Evolutionary conservation across 2,113 vertebrate species (phyloP), one percentile per base, ranked within the genome.

Genomic region (Dromaius novaehollandiae): DNA sequence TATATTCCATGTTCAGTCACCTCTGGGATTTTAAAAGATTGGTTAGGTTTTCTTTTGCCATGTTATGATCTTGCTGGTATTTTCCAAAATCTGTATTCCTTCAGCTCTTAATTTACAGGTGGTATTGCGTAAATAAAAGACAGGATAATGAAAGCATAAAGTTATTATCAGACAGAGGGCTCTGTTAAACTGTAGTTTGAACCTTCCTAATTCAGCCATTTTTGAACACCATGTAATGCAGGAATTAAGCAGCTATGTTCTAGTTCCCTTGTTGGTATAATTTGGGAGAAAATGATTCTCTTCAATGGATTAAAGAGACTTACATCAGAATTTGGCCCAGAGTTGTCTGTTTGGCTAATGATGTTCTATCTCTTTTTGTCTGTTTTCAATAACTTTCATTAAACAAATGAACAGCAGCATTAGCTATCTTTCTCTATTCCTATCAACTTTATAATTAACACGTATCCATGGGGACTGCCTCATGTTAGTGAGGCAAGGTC

Each of bases 401-500:
- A 88, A 93, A 74, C 53, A 91, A 69, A 32, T 91, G 84, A 68
- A n/a, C 64, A 69, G 69, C 36, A 81, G 24, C 14, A 73, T 65
- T 38, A 83, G 76, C 25, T 61, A 78, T 64, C 36, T 55, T 79
- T 95, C 90, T 42, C 80, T 89, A 96, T 69, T 86, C 38, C 70
- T 65, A 94, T 74, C 83, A 92, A 53, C 73, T 53, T 95, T 63
- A 63, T 90, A 89, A 96, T 88, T 92, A 97, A 89, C 64, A 88
- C 18, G 96, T 97, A 96, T 89, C 86, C 89, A 95, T 95, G 96
- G 96, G 68, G 95, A 97, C 96, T 80, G 66, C 9, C 64, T 82
- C 64, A 68, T 21, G 22, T 64, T 94, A 82, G 18, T 90, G 74
- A 92, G 60, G 66, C 42, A 83, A 86, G 89, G 48, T 51, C 11